Conservation (phyloP, 2,113 vertebrate species). For the Daboia siamensis region DNA sequence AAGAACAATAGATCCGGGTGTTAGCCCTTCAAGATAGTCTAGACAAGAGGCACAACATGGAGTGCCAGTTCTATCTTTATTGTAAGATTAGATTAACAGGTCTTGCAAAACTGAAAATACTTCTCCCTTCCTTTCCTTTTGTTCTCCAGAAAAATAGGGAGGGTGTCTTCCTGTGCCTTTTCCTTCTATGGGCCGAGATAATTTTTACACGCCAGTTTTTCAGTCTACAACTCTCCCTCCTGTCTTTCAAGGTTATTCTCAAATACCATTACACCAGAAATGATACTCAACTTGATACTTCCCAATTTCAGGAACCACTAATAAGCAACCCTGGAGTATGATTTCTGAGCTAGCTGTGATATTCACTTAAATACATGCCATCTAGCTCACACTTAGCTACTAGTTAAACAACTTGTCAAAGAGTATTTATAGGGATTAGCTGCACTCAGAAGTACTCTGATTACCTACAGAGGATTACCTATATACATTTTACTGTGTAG, state of each 20-base stretch:
- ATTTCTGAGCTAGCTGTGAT: not conserved
- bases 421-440: not conserved
- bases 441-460: not conserved
- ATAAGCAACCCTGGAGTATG: not conserved
- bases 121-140: not conserved
- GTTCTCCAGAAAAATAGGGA: not conserved
- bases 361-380: not conserved
- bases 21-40: not conserved
- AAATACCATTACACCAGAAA: not conserved
- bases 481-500: not conserved
- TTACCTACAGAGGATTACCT: not conserved
- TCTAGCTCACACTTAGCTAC: not conserved
- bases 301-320: not conserved
- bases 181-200: not conserved
- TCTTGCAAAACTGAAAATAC: not conserved
- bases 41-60: not conserved
- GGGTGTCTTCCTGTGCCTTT: not conserved
- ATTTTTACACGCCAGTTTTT: not conserved
- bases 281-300: not conserved
- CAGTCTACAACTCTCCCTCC: not conserved
- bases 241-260: not conserved
- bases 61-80: not conserved
- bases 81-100: not conserved
- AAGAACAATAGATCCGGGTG: not conserved
- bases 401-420: not conserved